Percentiles rank a stretch among this genome's conserved stretches.
These are phyloP conservation scores for Thera obeliscata DNA, from an alignment of 2,888 invertebrate genomes.

Conservation along the genomic window DNA sequence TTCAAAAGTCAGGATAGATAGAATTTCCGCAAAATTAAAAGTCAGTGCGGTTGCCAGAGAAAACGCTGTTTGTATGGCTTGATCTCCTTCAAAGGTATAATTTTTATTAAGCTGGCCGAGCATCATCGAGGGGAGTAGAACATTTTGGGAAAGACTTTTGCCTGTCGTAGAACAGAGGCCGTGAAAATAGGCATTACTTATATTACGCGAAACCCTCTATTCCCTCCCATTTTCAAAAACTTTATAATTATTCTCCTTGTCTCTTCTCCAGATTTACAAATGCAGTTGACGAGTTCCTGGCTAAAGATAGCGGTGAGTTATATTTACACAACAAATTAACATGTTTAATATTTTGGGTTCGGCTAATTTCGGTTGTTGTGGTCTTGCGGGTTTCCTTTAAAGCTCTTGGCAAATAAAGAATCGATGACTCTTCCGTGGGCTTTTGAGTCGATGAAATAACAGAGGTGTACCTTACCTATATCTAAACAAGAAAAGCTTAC, in stretches of 20 bases:
- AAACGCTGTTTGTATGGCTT: neutral
- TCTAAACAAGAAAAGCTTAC: too few relatives aligned
- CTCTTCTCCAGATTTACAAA: constrained; percentile 76
- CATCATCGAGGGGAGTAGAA: neutral
- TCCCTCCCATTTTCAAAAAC: constrained; percentile 1
- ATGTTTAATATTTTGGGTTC: constrained; percentile 56
- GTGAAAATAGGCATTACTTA: too few relatives aligned
- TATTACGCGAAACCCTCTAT: constrained; percentile 11
- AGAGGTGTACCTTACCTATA: too few relatives aligned
- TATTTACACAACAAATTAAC: constrained; percentile 61
- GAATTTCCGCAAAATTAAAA: neutral
- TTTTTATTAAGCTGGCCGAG: neutral
- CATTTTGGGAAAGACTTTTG: too few relatives aligned
- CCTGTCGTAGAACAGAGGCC: neutral
- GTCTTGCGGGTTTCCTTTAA: constrained; percentile 14
- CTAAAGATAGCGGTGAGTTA: constrained; percentile 71
- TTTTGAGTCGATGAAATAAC: too few relatives aligned
- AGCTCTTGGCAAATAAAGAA: constrained; percentile 1
- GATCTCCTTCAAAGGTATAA: neutral
- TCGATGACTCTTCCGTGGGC: neutral
- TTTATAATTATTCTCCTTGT: constrained; percentile 46
- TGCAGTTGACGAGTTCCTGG: constrained; percentile 70
- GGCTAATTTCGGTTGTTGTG: constrained; percentile 53
- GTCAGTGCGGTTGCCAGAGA: neutral
- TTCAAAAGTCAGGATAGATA: neutral